Percentiles rank a stretch among this genome's conserved stretches.
Conservation (phyloP, 2,797 vertebrate species). For the Hippocampus kuda region DNA sequence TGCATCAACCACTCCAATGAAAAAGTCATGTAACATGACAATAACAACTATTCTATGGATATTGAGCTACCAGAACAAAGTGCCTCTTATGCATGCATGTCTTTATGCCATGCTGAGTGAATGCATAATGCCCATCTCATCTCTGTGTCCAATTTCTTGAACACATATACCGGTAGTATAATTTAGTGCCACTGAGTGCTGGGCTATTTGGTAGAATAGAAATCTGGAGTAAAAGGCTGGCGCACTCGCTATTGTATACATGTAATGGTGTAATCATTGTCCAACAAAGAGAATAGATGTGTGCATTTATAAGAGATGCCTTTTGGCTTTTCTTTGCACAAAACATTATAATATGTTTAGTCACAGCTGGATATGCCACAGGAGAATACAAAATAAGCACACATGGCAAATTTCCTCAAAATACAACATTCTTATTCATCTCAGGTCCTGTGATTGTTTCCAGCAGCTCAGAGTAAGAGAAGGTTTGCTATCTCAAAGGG, state of each 20-base stretch:
- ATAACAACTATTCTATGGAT: background rate
- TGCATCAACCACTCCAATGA: background rate
- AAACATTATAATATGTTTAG: slow-evolving; percentile 14
- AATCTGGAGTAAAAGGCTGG: slow-evolving; percentile 6
- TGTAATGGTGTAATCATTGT: slow-evolving; percentile 32
- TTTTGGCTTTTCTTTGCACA: slow-evolving; percentile 13
- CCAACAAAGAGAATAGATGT: background rate
- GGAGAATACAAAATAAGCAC: slow-evolving; percentile 16
- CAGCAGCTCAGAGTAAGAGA: slow-evolving; percentile 41
- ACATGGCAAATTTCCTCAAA: slow-evolving; percentile 32
- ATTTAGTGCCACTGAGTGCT: slow-evolving; percentile 24
- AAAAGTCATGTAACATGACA: background rate
- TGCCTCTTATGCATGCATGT: background rate
- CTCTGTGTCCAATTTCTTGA: slow-evolving; percentile 21
- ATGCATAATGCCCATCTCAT: background rate
- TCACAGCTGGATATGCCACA: slow-evolving; percentile 11
- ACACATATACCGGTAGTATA: slow-evolving; percentile 16
- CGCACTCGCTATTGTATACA: slow-evolving; percentile 23
- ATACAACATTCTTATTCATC: slow-evolving; percentile 42
- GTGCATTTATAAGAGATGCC: slow-evolving; percentile 5
- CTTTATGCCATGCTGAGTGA: background rate
- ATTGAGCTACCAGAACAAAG: background rate
- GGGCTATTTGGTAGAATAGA: slow-evolving; percentile 7
- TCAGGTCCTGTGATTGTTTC: slow-evolving; percentile 55
- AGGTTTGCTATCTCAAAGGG: slow-evolving; percentile 49